phyloP scores from a whole-genome alignment of 2,113 vertebrate genomes.

The Strix aluco region DNA sequence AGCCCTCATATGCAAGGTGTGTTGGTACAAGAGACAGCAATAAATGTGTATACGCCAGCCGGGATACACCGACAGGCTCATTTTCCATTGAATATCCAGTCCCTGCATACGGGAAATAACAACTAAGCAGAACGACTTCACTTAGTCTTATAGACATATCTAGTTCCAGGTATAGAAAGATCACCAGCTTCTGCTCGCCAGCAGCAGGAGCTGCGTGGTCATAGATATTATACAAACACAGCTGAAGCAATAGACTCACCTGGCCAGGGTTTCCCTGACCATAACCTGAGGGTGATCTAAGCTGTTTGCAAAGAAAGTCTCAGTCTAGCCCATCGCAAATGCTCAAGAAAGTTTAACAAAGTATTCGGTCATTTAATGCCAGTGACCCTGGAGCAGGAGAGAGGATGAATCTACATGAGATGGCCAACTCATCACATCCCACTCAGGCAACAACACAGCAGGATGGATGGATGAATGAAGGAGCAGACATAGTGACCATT shows the following conservation, averaged over 20 bases:
- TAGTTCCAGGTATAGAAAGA: background rate
- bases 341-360: background rate
- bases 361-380: background rate
- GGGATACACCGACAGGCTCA: accelerated
- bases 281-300: background rate
- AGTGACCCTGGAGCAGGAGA: background rate
- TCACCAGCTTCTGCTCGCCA: background rate
- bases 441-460: background rate
- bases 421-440: background rate
- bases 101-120: background rate
- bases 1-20: background rate
- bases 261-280: background rate
- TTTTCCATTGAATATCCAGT: background rate
- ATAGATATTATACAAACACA: background rate
- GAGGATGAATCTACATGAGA: background rate
- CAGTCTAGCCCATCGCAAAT: background rate
- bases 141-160: background rate
- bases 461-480: background rate
- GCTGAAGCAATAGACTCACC: background rate
- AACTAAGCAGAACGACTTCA: background rate
- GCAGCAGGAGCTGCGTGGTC: background rate
- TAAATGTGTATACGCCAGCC: background rate
- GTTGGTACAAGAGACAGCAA: background rate
- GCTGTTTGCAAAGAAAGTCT: background rate
- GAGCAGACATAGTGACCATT: background rate